Conservation (phyloP, 2,113 vertebrate genomes). For the Catharus minimus region DNA sequence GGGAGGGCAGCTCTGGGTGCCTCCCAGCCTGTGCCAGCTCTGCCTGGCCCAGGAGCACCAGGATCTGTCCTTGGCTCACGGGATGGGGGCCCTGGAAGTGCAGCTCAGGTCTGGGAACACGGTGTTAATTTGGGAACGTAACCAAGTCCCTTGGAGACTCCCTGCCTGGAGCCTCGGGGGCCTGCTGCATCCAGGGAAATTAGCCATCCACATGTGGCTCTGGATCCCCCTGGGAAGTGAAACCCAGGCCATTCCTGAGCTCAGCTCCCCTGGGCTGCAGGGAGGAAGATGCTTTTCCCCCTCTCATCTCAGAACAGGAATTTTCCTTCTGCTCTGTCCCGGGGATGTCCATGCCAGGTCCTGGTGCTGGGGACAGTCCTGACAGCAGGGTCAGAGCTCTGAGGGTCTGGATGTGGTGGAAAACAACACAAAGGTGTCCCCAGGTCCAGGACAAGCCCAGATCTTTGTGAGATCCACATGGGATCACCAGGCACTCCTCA, state of each 20-base stretch:
- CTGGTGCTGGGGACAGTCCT: neutral
- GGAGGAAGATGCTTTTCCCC: neutral
- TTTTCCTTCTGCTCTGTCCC: neutral
- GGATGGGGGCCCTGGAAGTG: too few relatives aligned
- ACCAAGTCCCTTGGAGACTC: neutral
- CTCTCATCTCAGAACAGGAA: neutral
- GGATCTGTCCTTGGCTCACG: neutral
- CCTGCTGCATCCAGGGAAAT: neutral
- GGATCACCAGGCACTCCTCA: neutral
- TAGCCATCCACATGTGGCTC: neutral
- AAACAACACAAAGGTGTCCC: too few relatives aligned
- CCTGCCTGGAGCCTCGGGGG: neutral
- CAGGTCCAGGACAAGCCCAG: neutral
- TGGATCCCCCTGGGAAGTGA: neutral
- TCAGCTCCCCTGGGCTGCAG: neutral
- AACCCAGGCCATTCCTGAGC: neutral
- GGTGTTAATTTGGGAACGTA: neutral
- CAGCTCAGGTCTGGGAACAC: neutral
- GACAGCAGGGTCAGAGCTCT: neutral
- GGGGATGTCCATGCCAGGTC: neutral
- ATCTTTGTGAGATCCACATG: too few relatives aligned
- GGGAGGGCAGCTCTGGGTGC: neutral
- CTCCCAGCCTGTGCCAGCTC: neutral
- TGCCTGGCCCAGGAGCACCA: accelerated
- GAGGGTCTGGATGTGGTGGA: too few relatives aligned